Conservation (phyloP, 2,888 invertebrate genomes). For the Panorpa germanica region DNA sequence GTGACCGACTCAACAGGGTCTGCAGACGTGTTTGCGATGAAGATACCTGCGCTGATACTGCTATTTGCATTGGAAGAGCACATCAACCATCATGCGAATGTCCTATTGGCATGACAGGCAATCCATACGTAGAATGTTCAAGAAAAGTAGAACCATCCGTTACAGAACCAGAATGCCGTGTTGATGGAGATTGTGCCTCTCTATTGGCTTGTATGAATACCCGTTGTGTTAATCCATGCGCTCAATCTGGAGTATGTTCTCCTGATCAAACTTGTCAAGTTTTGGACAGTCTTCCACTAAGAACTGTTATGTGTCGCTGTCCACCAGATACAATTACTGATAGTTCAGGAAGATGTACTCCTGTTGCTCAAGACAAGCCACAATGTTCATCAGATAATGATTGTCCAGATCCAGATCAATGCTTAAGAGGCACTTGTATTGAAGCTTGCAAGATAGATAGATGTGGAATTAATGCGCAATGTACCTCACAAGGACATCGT, state of each 20-base stretch:
- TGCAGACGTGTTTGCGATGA: constrained; percentile 68
- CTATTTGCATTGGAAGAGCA: constrained; percentile 50
- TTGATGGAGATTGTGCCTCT: constrained; percentile 59
- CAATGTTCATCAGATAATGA: constrained; percentile 57
- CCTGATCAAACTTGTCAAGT: constrained; percentile 63
- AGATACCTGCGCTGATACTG: constrained; percentile 61
- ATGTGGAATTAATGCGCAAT: constrained; percentile 71
- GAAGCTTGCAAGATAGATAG: constrained; percentile 59
- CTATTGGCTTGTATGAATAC: constrained; percentile 59
- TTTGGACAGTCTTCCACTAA: constrained; percentile 55
- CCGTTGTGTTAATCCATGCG: constrained; percentile 61
- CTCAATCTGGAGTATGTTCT: constrained; percentile 49
- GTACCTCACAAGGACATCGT: constrained; percentile 53
- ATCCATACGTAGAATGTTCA: constrained; percentile 53
- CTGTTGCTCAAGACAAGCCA: constrained; percentile 29
- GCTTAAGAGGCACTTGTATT: constrained; percentile 54
- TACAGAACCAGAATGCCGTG: constrained; percentile 40
- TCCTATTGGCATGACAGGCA: constrained; percentile 53
- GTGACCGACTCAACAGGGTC: constrained; percentile 63
- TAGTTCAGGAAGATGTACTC: constrained; percentile 49
- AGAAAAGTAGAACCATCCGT: constrained; percentile 24
- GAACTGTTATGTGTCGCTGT: constrained; percentile 75
- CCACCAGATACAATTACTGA: constrained; percentile 63
- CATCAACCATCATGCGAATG: constrained; percentile 69
- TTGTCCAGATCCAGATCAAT: constrained; percentile 54